Conservation (phyloP, 2,888 invertebrate genomes). For the Apodemia duryi region DNA sequence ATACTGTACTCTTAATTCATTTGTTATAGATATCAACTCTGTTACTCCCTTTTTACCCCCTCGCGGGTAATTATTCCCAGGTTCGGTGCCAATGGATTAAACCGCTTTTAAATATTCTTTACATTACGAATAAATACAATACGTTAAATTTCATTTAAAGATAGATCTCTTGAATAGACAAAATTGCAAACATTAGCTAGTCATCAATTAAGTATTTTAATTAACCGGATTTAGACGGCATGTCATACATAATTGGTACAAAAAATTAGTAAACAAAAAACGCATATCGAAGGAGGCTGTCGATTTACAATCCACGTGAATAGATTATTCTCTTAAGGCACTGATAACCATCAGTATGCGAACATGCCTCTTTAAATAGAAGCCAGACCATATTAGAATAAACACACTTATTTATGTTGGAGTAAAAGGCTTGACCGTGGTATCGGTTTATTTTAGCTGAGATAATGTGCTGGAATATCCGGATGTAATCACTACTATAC, state of each 20-base stretch:
- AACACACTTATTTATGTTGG: not conserved
- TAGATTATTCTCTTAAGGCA: constrained; percentile 6
- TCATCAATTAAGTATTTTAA: constrained; percentile 8
- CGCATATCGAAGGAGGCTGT: not conserved
- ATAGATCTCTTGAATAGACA: not conserved
- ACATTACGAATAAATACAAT: no score
- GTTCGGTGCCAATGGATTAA: no score
- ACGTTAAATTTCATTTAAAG: no score
- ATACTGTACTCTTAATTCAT: no score
- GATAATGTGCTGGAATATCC: not conserved
- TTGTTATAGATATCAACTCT: no score
- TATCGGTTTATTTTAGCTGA: constrained; percentile 1
- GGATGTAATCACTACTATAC: not conserved
- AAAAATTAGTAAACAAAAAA: not conserved
- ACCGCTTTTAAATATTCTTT: no score
- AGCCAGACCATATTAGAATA: not conserved
- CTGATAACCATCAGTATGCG: not conserved
- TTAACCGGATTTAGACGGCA: not conserved
- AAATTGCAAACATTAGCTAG: not conserved
- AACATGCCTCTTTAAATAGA: not conserved
- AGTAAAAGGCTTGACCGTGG: not conserved
- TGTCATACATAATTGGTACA: constrained; percentile 4
- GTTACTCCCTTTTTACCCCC: no score
- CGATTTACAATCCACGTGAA: not conserved
- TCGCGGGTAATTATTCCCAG: no score